Evolutionary conservation across 1,140 invertebrate genomes (phyloP).

Genomic region (Scaptomyza pallida): DNA sequence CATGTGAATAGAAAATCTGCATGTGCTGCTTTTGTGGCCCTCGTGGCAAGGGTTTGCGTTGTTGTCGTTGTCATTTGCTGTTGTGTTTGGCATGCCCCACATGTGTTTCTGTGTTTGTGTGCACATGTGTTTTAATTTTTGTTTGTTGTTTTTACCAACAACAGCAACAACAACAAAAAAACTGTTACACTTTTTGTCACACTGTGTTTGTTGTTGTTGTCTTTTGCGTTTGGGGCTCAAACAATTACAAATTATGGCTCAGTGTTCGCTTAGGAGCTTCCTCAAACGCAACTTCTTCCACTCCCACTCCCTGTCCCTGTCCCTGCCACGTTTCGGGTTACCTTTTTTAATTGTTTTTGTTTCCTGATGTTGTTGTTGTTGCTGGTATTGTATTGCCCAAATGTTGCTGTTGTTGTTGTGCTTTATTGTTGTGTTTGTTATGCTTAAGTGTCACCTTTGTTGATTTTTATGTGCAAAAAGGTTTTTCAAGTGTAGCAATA

Average conservation of each 20-base stretch:
- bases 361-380: constrained; percentile 21
- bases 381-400: background rate
- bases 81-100: constrained; percentile 56
- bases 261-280: constrained; percentile 28
- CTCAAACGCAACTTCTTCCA: constrained; percentile 1
- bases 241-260: constrained; percentile 79
- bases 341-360: constrained; percentile 69
- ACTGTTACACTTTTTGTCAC: constrained; percentile 67
- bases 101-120: constrained; percentile 59
- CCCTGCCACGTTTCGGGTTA: constrained; percentile 60
- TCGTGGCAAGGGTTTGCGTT: constrained; percentile 49
- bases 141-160: constrained; percentile 71
- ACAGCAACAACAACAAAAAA: constrained; percentile 62
- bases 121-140: constrained; percentile 82
- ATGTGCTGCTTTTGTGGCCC: constrained; percentile 25
- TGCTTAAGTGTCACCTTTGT: constrained; percentile 37
- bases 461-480: constrained; percentile 31
- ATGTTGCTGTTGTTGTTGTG: constrained; percentile 21
- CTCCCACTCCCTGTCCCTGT: too few species aligned
- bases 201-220: constrained; percentile 34
- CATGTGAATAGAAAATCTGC: constrained; percentile 24
- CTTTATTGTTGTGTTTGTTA: constrained; percentile 21
- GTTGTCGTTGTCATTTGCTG: too few species aligned
- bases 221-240: constrained; percentile 72
- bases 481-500: constrained; percentile 33